Base-by-base conservation (phyloP, 2,113 vertebrate genomes). In the Phycodurus eques region DNA sequence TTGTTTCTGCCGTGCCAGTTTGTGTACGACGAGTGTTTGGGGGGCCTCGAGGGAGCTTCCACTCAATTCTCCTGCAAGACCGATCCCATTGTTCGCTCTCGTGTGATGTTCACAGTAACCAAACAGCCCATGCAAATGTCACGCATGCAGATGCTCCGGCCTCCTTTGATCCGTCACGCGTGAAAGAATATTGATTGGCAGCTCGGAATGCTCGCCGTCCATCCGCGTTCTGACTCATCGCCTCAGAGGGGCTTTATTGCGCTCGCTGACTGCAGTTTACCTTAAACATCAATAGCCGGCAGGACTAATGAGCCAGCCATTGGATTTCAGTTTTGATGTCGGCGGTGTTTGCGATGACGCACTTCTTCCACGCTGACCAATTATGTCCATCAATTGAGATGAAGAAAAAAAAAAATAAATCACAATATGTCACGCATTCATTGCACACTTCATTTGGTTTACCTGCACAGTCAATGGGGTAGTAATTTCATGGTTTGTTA, bases 221-320 rank as follows among this genome's bases (percentile, higher is more conserved):
- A 8, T 72, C 67, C 20, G 11, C 20, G 67, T 79, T 81, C 74
- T 86, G 88, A 87, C 77, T 88, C 88, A 89, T 78, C 54, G 65
- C 77, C 81, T 83, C 71, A 0, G 51, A 74, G 71, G 31, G 85
- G 74, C 60, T 71, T 78, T 71, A 12, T 78, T 64, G 79, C 79
- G 74, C 77, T 84, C 79, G 83, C 80, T 81, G 80, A 77, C 64
- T 70, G 77, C 67, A 76, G 77, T 47, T 27, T 66, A 47, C 43
- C 71, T 74, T 73, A 72, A 70, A 83, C 81, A 82, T 85, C 78
- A 82, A 68, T 80, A 77, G 71, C 78, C 73, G 62, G 53, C 79
- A 27, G 59, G 66, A 70, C 76, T 90, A 89, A 91, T 88, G 87
- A 89, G 84, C 70, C 54, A 70, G 64, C 77, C 82, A 78, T 81